phyloP scores from a whole-genome alignment of 2,113 vertebrate genomes.

The Notiomystis cincta region DNA sequence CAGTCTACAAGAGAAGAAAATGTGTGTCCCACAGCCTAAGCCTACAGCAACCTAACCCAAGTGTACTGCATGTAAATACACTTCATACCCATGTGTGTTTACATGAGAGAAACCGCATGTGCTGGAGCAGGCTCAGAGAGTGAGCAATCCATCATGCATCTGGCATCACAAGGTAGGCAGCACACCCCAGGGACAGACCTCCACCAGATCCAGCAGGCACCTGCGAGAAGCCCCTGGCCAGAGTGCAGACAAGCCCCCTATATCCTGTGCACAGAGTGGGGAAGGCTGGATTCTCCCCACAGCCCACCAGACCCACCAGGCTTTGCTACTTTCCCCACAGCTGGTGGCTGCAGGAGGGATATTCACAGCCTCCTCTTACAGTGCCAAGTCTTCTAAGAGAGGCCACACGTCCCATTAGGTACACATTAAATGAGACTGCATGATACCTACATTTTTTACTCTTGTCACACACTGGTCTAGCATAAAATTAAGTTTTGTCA shows the following conservation, averaged over 20 bases:
- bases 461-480: neutral
- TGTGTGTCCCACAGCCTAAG: rapidly evolving
- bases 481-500: neutral
- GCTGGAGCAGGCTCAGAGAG: neutral
- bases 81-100: rapidly evolving
- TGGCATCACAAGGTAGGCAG: rapidly evolving
- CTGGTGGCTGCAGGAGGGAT: rapidly evolving
- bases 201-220: neutral
- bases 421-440: neutral
- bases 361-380: rapidly evolving
- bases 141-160: rapidly evolving
- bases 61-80: neutral
- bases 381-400: neutral
- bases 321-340: neutral
- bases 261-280: neutral
- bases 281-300: neutral
- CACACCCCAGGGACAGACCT: rapidly evolving
- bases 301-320: neutral
- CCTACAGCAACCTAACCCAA: rapidly evolving
- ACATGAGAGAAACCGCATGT: rapidly evolving
- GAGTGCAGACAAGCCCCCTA: rapidly evolving
- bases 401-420: rapidly evolving
- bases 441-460: neutral
- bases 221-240: neutral
- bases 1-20: neutral